A percentile compares a stretch with the other conserved stretches of the same genome.
phyloP scores from a whole-genome alignment of 2,797 vertebrate species.

The Fistularia tabacaria region DNA sequence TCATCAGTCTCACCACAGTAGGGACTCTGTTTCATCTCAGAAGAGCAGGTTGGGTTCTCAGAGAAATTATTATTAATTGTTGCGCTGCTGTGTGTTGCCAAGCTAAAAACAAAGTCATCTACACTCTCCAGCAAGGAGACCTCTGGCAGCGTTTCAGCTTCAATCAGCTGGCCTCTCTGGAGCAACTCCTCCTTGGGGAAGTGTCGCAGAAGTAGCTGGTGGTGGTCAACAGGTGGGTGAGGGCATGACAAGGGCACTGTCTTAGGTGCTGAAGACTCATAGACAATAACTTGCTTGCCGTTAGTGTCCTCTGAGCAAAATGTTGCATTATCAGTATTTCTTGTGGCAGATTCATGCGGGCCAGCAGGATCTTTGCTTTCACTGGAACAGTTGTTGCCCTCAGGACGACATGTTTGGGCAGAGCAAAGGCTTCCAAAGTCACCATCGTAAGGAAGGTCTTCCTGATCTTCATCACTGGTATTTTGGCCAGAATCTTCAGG shows the following conservation, averaged over 20 bases:
- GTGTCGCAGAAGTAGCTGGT: conserved; percentile 73
- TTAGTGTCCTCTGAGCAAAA: background rate
- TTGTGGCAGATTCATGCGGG: conserved; percentile 1
- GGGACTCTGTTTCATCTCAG: conserved; percentile 7
- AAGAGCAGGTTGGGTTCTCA: conserved; percentile 1
- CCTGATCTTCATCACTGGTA: conserved; percentile 80
- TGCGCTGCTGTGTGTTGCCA: conserved; percentile 18
- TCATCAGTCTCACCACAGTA: conserved; percentile 5
- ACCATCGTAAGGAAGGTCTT: conserved; percentile 79
- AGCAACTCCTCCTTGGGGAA: conserved; percentile 73
- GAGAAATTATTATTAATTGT: background rate
- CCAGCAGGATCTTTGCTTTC: conserved; percentile 14
- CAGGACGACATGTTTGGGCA: conserved; percentile 27
- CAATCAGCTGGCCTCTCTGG: conserved; percentile 68
- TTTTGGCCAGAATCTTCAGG: conserved; percentile 56
- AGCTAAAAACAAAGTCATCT: conserved; percentile 59
- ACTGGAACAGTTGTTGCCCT: conserved; percentile 27
- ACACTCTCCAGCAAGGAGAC: conserved; percentile 78
- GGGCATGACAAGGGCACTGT: conserved; percentile 2
- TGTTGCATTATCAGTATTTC: background rate
- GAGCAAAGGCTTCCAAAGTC: conserved; percentile 50
- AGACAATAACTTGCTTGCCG: too few relatives aligned
- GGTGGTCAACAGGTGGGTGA: conserved; percentile 51
- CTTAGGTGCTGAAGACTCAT: background rate
- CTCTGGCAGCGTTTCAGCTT: conserved; percentile 84